These are phyloP conservation scores for Peucedramus taeniatus DNA, from an alignment of 2,113 vertebrate genomes.

Conservation along the genomic window DNA sequence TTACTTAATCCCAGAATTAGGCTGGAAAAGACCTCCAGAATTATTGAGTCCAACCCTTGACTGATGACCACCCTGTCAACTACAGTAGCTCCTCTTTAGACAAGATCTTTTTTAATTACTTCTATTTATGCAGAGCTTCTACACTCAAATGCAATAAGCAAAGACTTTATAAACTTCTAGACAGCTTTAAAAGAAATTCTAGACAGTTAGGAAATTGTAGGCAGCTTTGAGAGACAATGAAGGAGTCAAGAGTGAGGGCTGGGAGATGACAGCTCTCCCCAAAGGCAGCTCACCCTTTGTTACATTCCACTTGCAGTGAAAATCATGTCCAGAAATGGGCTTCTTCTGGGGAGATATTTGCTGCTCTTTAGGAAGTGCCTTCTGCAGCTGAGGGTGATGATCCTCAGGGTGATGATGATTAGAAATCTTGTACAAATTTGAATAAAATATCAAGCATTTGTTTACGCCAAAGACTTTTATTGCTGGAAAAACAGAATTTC, in stretches of 20 bases:
- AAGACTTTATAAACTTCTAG: background rate
- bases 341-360: background rate
- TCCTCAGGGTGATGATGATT: background rate
- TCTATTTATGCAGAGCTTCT: background rate
- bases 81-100: background rate
- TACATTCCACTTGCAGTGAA: background rate
- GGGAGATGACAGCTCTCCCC: background rate
- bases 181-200: background rate
- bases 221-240: background rate
- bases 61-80: background rate
- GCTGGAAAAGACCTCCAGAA: background rate
- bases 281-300: rapidly evolving
- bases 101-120: background rate
- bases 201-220: background rate
- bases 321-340: background rate
- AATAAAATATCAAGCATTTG: background rate
- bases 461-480: background rate
- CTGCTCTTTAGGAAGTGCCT: background rate
- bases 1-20: background rate
- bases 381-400: background rate
- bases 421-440: background rate
- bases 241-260: background rate
- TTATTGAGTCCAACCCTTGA: background rate
- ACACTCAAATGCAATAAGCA: background rate
- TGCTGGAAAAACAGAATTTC: background rate